Evolutionary conservation across 2,113 vertebrate genomes (phyloP), one percentile per base, ranked within the genome.

Genomic region (Ptilorrhoa leucosticta): DNA sequence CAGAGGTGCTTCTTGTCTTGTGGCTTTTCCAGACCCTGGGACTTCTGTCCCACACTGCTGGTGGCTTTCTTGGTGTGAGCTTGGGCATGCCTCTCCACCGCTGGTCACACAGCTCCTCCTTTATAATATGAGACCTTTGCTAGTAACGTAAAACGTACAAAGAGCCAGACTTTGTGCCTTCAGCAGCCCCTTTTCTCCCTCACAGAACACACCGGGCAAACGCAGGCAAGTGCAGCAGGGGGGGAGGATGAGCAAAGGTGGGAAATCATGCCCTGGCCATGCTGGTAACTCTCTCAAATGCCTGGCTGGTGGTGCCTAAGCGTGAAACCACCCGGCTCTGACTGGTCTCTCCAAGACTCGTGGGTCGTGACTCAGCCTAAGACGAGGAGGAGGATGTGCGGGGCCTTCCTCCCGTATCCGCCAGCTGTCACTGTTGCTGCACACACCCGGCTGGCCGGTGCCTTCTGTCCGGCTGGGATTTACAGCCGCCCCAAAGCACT

Each of bases 401-500:
- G 83, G 72, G 50, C 71, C 61, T 95, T 88, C 70, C 65, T 71
- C 53, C 40, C 21, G 12, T 71, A 91, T 58, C 96, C 96, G 22
- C 95, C 94, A 97, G 96, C 92, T 94, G 97, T 96, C 97, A 97
- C 87, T 94, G 85, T 96, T 96, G 95, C 75, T 22, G 79, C 76
- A 1, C 61, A 26, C 80, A 91, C 15, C 40, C 24, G 3, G 26
- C 4, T 6, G 5, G 58, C 40, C 8, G 7, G 21, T 15, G 78
- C 24, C 8, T n/a, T 48, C 28, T 94, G 72, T 39, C 75, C 7
- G 35, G 65, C 82, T 79, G 78, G 53, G 68, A 81, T 53, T 91
- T 85, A 73, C 53, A 42, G 65, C 84, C 73, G 48, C 56, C 40
- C 63, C 47, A 13, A 61, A 61, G 40, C 22, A 4, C 77, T 14